Evolutionary conservation across 2,888 invertebrate species (phyloP).

Genomic region (Drosophila greeni): DNA sequence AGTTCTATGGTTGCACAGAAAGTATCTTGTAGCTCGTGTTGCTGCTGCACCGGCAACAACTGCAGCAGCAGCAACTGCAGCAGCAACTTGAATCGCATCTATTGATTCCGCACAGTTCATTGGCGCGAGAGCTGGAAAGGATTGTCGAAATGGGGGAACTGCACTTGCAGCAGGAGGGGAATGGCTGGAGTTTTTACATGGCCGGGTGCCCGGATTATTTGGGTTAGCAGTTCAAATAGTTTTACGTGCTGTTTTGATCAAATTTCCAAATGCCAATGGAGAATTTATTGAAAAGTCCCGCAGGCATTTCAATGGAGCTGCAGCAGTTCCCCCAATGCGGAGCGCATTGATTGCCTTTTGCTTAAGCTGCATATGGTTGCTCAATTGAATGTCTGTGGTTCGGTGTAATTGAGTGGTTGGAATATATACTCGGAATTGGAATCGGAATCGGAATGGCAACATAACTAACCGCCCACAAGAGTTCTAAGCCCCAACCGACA

Average conservation of each 20-base stretch:
- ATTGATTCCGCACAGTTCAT: constrained; percentile 72
- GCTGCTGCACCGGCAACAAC: constrained; percentile 34
- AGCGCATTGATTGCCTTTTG: constrained; percentile 45
- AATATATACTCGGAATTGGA: constrained; percentile 45
- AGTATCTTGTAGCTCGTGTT: constrained; percentile 70
- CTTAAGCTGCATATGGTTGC: constrained; percentile 38
- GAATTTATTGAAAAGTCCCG: constrained; percentile 66
- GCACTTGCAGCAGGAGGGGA: background rate
- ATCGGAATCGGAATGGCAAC: constrained; percentile 46
- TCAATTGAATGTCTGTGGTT: constrained; percentile 59
- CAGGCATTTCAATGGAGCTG: constrained; percentile 31
- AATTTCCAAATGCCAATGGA: constrained; percentile 57
- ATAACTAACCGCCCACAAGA: constrained; percentile 30
- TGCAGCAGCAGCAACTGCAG: constrained; percentile 18
- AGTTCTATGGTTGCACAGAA: constrained; percentile 63
- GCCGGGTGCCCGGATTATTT: constrained; percentile 52
- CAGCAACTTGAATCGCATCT: constrained; percentile 53
- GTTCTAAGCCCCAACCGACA: constrained; percentile 28
- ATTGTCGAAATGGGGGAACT: constrained; percentile 10
- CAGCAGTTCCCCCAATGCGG: constrained; percentile 22
- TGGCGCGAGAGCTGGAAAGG: constrained; percentile 44
- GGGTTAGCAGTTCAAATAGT: constrained; percentile 73
- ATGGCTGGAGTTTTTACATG: constrained; percentile 9
- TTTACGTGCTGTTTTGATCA: constrained; percentile 66
- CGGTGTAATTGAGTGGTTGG: constrained; percentile 66